Conservation (phyloP, 2,888 invertebrate species). For the Harmothoe impar region DNA sequence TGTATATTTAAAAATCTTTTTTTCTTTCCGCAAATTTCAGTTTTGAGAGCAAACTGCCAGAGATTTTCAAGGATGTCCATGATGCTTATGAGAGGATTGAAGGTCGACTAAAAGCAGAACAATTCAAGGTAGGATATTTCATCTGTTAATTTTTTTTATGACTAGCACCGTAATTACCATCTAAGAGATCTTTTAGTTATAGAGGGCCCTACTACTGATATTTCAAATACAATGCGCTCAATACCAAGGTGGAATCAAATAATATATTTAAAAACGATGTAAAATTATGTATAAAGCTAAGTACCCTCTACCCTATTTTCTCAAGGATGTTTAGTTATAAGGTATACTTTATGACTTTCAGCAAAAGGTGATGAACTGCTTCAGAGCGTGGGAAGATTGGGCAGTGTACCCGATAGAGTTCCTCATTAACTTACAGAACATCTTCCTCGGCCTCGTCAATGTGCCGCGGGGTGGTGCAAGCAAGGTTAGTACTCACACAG, state of each 20-base stretch:
- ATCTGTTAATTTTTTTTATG: no score
- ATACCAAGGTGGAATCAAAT: no score
- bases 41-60: conserved; percentile 91
- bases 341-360: no score
- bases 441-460: conserved; percentile 91
- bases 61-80: conserved; percentile 90
- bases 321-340: no score
- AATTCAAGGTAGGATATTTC: conserved; percentile 88
- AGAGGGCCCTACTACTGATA: no score
- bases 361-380: conserved; percentile 91
- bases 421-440: conserved; percentile 92
- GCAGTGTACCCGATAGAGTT: conserved; percentile 97
- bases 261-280: no score
- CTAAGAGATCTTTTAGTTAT: no score
- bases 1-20: no score
- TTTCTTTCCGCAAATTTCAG: conserved; percentile 85
- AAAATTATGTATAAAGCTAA: no score
- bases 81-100: conserved; percentile 90
- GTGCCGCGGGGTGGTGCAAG: conserved; percentile 7
- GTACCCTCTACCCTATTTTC: no score
- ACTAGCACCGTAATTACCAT: no score
- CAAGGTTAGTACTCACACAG: conserved; percentile 64
- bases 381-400: conserved; percentile 99
- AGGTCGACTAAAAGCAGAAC: conserved; percentile 95
- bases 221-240: no score